Conservation (phyloP, 2,113 vertebrate genomes). For the cattle (Bos taurus) region ARS-UCD2.0 NC_037333.1:110326001-110326500, state of each 20-base stretch:
- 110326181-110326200: not conserved
- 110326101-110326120: not conserved
- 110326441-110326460: not conserved
- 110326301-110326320: not conserved
- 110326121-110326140: not conserved
- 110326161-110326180: not conserved
- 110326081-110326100: fast-evolving
- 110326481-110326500: not conserved
- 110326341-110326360: not conserved
- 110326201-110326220: not conserved
- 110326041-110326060: not conserved
- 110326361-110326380: not conserved
- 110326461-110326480: not conserved
- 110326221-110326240: not conserved
- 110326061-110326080: not conserved
- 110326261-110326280: not conserved
- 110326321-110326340: not conserved
- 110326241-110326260: not conserved
- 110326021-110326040: not conserved
- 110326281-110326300: not conserved
- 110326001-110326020: not conserved
- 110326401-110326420: not conserved
- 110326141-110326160: not conserved
- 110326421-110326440: constrained; percentile 9
- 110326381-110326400: not conserved